Base-by-base conservation (phyloP, 2,113 vertebrate genomes). In the Eubucco bourcierii region DNA sequence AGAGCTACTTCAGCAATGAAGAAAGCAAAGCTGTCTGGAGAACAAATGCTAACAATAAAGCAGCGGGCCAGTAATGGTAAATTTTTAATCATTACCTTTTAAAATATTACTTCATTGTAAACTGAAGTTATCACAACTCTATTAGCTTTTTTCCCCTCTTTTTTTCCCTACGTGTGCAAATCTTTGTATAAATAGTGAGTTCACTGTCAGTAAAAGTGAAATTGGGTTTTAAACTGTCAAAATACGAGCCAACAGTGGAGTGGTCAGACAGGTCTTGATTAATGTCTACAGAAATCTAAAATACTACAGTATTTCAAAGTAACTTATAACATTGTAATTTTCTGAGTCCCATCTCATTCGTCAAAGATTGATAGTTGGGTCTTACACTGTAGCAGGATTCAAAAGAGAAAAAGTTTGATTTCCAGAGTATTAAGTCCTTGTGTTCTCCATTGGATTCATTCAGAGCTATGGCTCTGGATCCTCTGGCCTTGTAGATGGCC, bases 1-100 rank as follows among this genome's bases (percentile, higher is more conserved):
- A 98, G 99, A 82, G 99, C 99, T 96, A 99, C 99, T 53, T 99
- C 99, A 13, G 99, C 99, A 71, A 99, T 99, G 99, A 99, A 99
- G 98, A 99, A 99, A 97, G 99, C 99, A 82, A 98, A 99, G 95
- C 98, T 99, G 93, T 99, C 99, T 4, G 99, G 99, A 94, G 98
- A 99, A 97, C 99, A 99, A 97, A 99, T 99, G 99, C 97, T 99
- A 95, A 99, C 99, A 92, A 99, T 99, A 98, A 99, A 99, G 92
- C 99, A 99, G 95, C 98, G 98, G 34, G 98, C 98, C 96, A 98
- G 98, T 98, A 99, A 99, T 65, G 99, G 99, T 99, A 99, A 98
- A 94, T 71, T 88, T 65, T 68, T 84, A 90, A 87, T 87, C 52
- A 44, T 94, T 88, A 55, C 7, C 1, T 79, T 84, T 85, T 72